phyloP scores from a whole-genome alignment of 2,888 invertebrate genomes.

The Anthophora plumipes region DNA sequence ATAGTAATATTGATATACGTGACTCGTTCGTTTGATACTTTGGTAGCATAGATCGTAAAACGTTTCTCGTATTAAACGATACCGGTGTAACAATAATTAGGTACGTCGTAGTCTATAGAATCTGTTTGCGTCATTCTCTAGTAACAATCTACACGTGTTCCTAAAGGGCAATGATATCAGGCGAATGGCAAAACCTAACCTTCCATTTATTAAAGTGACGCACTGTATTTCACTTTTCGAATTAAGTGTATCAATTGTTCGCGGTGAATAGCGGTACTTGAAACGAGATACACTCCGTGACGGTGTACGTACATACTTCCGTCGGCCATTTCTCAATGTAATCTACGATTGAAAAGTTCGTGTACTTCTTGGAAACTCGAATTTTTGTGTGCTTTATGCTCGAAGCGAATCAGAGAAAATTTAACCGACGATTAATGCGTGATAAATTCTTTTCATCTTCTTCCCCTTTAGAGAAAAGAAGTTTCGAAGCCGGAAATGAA shows the following conservation, averaged over 20 bases:
- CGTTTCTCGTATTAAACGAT: not conserved
- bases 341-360: too few species aligned
- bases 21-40: not conserved
- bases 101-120: slow-evolving; percentile 10
- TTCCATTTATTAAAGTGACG: not conserved
- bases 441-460: too few species aligned
- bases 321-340: too few species aligned
- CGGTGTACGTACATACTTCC: too few species aligned
- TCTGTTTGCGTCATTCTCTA: slow-evolving; percentile 5
- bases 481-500: too few species aligned
- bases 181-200: not conserved
- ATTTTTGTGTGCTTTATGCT: too few species aligned
- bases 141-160: slow-evolving; percentile 7
- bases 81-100: slow-evolving; percentile 12
- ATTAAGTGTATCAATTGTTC: not conserved
- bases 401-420: too few species aligned
- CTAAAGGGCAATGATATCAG: slow-evolving; percentile 10
- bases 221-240: not conserved
- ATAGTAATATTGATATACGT: slow-evolving; percentile 14
- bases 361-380: too few species aligned
- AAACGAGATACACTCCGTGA: not conserved
- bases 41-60: not conserved
- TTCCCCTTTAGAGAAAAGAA: too few species aligned
- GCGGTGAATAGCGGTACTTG: not conserved
- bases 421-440: too few species aligned